Percentiles rank a stretch among this genome's conserved stretches.
phyloP scores from a whole-genome alignment of 2,888 invertebrate genomes.

The Artemia sinica region DNA sequence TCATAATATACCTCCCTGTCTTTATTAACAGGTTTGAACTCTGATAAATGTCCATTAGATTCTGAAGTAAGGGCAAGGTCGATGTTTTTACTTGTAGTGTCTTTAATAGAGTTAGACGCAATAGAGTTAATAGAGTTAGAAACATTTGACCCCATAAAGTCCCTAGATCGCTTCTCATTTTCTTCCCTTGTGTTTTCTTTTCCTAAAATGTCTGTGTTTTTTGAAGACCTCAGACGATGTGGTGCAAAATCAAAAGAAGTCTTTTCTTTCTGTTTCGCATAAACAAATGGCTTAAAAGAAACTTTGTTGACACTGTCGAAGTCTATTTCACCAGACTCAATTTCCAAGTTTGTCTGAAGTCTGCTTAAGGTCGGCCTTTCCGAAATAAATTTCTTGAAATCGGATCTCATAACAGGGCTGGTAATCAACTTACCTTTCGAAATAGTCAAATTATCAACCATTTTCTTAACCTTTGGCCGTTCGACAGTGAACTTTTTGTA shows the following conservation, averaged over 20 bases:
- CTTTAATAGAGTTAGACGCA: not conserved
- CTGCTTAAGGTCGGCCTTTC: not conserved
- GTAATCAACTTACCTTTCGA: not conserved
- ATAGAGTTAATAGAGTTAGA: not conserved
- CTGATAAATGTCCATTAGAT: not conserved
- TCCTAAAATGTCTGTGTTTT: not conserved
- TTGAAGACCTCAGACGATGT: not conserved
- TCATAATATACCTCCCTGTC: not conserved
- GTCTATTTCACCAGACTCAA: not conserved
- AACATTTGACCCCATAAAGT: not conserved
- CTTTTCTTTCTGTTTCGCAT: conserved; percentile 5
- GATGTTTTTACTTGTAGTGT: not conserved
- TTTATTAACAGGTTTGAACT: not conserved
- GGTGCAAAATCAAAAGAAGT: not conserved
- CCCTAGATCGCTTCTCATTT: not conserved
- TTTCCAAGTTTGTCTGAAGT: conserved; percentile 11
- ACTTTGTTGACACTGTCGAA: conserved; percentile 3
- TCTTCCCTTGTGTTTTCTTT: not conserved
- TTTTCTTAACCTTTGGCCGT: not conserved
- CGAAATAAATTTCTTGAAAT: not conserved
- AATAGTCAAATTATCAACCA: not conserved
- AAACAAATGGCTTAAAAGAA: conserved; percentile 11
- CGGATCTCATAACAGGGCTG: not conserved
- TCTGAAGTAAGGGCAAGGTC: not conserved
- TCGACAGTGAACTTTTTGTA: not conserved